Evolutionary conservation across 2,113 vertebrate genomes (phyloP).

Genomic region (Lophochroa leadbeateri): DNA sequence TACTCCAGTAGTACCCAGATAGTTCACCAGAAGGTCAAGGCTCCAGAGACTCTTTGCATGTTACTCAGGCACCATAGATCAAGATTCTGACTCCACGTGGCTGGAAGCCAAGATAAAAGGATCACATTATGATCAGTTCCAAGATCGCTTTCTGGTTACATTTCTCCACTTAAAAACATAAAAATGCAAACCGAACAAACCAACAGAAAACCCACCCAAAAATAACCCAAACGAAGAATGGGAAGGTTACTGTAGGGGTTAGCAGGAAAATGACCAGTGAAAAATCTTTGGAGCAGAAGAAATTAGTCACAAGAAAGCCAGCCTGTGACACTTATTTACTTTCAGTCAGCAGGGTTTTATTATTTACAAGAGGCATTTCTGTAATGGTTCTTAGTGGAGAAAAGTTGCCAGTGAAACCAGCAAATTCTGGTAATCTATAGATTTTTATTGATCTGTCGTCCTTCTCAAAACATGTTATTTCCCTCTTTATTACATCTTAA

Average conservation of each 20-base stretch:
- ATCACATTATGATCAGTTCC: neutral
- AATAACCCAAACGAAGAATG: neutral
- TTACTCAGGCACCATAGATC: neutral
- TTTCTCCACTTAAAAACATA: neutral
- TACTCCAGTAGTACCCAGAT: neutral
- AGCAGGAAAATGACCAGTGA: neutral
- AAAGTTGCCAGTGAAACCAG: neutral
- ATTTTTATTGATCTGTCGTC: neutral
- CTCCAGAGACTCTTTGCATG: neutral
- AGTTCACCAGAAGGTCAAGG: neutral
- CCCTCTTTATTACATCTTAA: neutral
- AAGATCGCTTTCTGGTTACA: neutral
- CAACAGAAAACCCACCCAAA: neutral
- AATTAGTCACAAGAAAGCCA: neutral
- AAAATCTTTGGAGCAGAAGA: neutral
- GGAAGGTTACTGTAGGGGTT: neutral
- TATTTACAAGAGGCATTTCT: neutral
- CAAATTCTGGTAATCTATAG: slow-evolving; percentile 8
- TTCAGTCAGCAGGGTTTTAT: neutral
- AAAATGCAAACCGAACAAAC: neutral
- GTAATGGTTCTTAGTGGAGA: neutral
- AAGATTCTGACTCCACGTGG: neutral
- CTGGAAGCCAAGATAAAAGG: neutral
- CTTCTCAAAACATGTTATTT: neutral
- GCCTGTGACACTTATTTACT: neutral